A percentile compares a stretch with the other conserved stretches of the same genome.
Evolutionary conservation across 2,113 vertebrate genomes (phyloP).

Genomic region (Atherinomorus stipes): DNA sequence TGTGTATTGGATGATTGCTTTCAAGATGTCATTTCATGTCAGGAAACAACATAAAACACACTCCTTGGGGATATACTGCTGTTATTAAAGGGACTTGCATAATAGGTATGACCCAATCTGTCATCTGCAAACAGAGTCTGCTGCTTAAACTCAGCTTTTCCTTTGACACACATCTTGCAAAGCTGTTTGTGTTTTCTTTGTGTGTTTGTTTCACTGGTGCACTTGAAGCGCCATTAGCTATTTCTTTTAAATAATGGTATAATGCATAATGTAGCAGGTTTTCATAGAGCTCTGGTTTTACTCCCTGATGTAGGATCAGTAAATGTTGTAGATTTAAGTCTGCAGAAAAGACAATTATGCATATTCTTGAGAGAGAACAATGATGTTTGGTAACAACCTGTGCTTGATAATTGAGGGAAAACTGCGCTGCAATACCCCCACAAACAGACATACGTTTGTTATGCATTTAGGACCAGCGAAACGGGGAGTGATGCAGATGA

Average conservation of each 20-base stretch:
- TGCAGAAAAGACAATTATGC: background rate
- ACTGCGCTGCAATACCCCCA: constrained; percentile 29
- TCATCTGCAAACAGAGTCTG: constrained; percentile 28
- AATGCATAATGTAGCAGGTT: background rate
- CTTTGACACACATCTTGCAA: constrained; percentile 21
- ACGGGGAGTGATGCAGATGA: constrained; percentile 56
- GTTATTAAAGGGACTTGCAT: constrained; percentile 39
- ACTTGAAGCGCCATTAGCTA: constrained; percentile 7
- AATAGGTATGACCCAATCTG: constrained; percentile 39
- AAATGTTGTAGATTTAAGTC: background rate
- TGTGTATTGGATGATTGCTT: constrained; percentile 50
- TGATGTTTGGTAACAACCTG: background rate
- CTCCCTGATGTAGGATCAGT: too few species aligned
- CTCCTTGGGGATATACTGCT: constrained; percentile 35
- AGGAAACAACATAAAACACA: constrained; percentile 52
- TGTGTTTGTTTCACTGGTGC: constrained; percentile 18
- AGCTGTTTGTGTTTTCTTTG: constrained; percentile 23
- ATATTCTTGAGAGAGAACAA: background rate
- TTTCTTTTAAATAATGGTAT: constrained; percentile 4
- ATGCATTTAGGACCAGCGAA: constrained; percentile 21
- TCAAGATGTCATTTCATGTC: constrained; percentile 48
- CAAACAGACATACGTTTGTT: constrained; percentile 60
- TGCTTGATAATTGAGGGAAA: background rate
- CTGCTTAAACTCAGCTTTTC: constrained; percentile 25
- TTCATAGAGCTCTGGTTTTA: background rate